These are phyloP conservation scores for Pseudomyrmex gracilis DNA, from an alignment of 1,140 invertebrate species.

Conservation along the genomic window DNA sequence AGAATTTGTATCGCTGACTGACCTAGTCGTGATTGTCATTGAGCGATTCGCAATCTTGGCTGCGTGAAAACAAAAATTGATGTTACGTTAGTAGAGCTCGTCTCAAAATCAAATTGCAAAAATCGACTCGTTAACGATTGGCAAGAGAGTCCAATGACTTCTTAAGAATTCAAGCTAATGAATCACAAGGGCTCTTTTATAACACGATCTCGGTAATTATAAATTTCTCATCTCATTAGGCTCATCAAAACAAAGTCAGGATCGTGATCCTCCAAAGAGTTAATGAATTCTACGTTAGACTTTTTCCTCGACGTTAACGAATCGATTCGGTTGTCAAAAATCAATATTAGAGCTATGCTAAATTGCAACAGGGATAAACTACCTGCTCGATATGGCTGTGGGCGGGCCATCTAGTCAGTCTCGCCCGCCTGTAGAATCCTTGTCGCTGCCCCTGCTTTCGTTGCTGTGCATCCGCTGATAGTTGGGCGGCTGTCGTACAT, in stretches of 20 bases:
- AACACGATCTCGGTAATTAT: too few relatives aligned
- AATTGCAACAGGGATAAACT: conserved; percentile 38
- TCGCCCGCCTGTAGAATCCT: conserved; percentile 86
- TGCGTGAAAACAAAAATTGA: conserved; percentile 73
- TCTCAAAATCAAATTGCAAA: background rate
- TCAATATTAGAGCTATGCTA: background rate
- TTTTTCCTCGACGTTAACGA: conserved; percentile 17
- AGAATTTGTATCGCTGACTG: conserved; percentile 65
- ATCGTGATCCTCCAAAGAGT: background rate
- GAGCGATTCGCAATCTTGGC: conserved; percentile 74
- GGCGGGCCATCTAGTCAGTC: conserved; percentile 91
- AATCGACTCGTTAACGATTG: conserved; percentile 15
- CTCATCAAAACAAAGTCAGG: background rate
- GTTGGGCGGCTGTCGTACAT: conserved; percentile 88
- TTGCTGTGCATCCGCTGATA: conserved; percentile 95
- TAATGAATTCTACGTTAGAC: conserved; percentile 28
- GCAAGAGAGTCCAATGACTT: background rate
- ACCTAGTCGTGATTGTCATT: conserved; percentile 77
- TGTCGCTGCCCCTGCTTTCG: conserved; percentile 91
- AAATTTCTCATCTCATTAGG: background rate
- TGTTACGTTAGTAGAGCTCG: conserved; percentile 43
- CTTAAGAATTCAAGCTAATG: background rate
- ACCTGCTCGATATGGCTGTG: conserved; percentile 83
- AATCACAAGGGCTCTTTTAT: background rate
- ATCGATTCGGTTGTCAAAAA: conserved; percentile 16